phyloP scores from a whole-genome alignment of 2,797 vertebrate species.

The Chaetophractus vellerosus region DNA sequence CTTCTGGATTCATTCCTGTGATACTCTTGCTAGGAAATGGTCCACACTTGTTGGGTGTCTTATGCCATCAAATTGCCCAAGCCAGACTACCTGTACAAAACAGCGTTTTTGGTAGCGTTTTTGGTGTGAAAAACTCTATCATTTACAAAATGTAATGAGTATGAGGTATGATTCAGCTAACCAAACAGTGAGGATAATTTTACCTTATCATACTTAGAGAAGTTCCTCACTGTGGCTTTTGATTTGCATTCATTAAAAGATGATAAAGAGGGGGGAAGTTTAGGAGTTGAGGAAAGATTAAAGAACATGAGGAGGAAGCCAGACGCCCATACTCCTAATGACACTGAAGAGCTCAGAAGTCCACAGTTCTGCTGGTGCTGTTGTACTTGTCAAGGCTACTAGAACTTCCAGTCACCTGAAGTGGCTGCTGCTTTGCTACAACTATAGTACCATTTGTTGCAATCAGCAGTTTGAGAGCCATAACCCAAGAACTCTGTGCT shows the following conservation, averaged over 20 bases:
- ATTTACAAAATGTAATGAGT: not conserved
- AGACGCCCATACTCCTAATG: not conserved
- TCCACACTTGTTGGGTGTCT: not conserved
- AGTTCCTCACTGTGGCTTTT: not conserved
- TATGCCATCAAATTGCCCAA: not conserved
- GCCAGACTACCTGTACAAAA: not conserved
- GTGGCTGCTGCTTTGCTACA: not conserved
- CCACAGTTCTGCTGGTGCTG: not conserved
- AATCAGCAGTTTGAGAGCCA: not conserved
- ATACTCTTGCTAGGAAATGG: not conserved
- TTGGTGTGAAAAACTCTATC: not conserved
- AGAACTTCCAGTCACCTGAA: not conserved
- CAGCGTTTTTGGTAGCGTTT: not conserved
- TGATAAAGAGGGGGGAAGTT: not conserved
- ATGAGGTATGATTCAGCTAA: not conserved
- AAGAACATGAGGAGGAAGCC: not conserved
- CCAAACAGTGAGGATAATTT: not conserved
- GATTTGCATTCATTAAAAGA: not conserved
- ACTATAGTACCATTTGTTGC: not conserved
- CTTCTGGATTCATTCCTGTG: not conserved
- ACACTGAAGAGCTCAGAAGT: not conserved
- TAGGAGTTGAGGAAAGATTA: too few species aligned
- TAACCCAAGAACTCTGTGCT: conserved; percentile 10
- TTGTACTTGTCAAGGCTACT: not conserved
- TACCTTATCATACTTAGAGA: not conserved